These are phyloP conservation scores for Callopanchax toddi DNA, from an alignment of 2,113 vertebrate genomes.

Conservation along the genomic window DNA sequence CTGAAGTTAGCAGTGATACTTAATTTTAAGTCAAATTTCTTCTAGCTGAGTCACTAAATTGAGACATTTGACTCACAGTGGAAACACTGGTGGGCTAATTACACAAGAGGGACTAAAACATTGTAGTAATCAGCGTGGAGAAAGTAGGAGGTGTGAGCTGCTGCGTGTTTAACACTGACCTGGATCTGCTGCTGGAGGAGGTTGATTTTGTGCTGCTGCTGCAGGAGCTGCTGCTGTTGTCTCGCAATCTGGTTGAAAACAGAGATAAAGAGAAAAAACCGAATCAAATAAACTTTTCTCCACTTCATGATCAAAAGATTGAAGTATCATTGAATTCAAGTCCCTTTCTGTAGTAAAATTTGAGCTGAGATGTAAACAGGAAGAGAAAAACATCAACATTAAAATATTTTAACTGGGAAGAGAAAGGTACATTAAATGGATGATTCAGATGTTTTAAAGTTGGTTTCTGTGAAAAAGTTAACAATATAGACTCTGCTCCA, in stretches of 20 bases:
- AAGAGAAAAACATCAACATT: not conserved
- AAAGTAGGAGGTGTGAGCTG: conserved; percentile 28
- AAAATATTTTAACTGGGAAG: not conserved
- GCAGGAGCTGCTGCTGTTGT: conserved; percentile 99
- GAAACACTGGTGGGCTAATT: conserved; percentile 37
- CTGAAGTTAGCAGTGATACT: conserved; percentile 21
- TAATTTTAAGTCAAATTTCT: conserved; percentile 47
- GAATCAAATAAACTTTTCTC: not conserved
- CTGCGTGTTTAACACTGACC: conserved; percentile 84
- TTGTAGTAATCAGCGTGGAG: conserved; percentile 26
- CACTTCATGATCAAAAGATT: not conserved
- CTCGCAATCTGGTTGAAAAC: conserved; percentile 89
- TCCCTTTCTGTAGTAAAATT: not conserved
- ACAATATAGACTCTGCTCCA: no score
- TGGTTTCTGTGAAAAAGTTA: no score
- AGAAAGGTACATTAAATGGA: not conserved
- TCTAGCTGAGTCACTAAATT: conserved; percentile 38
- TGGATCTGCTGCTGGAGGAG: conserved; percentile 99
- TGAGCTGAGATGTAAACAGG: not conserved
- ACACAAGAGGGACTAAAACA: conserved; percentile 20
- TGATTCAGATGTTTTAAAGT: no score
- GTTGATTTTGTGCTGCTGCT: conserved; percentile 99
- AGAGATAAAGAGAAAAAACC: conserved; percentile 26
- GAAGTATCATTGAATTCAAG: not conserved
- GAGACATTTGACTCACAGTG: conserved; percentile 26